Base-by-base conservation (phyloP, 2,797 vertebrate species). In the Silurus lanzhouensis region DNA sequence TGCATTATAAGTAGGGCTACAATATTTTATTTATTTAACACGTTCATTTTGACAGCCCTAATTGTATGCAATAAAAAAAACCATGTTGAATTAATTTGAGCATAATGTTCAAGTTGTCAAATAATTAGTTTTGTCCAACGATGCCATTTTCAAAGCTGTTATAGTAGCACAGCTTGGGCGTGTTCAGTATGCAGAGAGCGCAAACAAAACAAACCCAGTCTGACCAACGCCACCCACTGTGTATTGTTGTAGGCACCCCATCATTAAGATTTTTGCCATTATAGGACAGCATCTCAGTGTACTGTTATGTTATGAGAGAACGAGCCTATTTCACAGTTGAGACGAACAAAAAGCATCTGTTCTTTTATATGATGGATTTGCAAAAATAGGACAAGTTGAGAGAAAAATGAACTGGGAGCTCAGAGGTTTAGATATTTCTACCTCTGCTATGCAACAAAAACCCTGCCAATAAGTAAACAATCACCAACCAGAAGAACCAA, bases 181-280 rank as follows among this genome's bases (percentile, higher is more conserved):
- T 81, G 58, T 46, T 25, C 67, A 80, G 67, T 72, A 71, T 61
- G 71, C 74, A 20, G n/a, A n/a, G 10, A 8, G 25, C 4, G 82
- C 81, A 85, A 71, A 72, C 81, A 84, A 82, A 83, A 74, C 64
- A 67, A 64, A 31, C 1, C 19, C 10, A 78, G 8, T 31, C 76
- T 85, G 67, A 84, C 88, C 85, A 78, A 87, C 88, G 72, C 85
- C 86, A 88, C 83, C 87, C 79, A 46, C 14, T 10, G 25, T 2
- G 3, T 80, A 72, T 31, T 84, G 66, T 81, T 81, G 46, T 9
- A 1, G 60, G 19, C 79, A 79, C 84, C 89, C 7, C 55, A 71
- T 90, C 67, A 91, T 91, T 89, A 90, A 91, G 85, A 91, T 90
- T 89, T 91, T 90, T 92, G 89, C 85, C 91, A 91, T 90, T 91